These are phyloP conservation scores for Balanococcus diminutus DNA, from an alignment of 2,888 invertebrate genomes.

Conservation along the genomic window DNA sequence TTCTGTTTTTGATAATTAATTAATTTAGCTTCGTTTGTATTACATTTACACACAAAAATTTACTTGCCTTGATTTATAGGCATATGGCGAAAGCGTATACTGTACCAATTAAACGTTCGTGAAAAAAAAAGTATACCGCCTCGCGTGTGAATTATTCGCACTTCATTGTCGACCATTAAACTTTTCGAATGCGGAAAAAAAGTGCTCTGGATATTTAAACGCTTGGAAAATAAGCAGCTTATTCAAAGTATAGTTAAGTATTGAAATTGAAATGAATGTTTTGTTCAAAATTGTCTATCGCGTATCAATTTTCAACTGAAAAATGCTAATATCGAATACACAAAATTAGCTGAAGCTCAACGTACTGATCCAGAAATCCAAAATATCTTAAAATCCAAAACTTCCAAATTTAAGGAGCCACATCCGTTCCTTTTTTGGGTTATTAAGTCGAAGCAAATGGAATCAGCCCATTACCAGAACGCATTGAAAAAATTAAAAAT, in stretches of 20 bases:
- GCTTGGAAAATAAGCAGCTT: neutral
- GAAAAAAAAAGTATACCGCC: neutral
- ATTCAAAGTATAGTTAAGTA: neutral
- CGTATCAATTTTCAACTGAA: too few relatives aligned
- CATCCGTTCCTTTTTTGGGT: too few relatives aligned
- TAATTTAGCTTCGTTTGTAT: slow-evolving; percentile 46
- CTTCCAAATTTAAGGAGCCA: too few relatives aligned
- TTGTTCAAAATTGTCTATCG: too few relatives aligned
- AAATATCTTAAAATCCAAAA: too few relatives aligned
- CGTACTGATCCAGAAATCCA: too few relatives aligned
- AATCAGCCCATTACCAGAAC: too few relatives aligned
- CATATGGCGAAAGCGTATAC: slow-evolving; percentile 3
- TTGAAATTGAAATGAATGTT: neutral
- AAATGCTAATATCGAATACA: too few relatives aligned
- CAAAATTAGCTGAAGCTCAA: too few relatives aligned
- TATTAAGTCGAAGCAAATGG: too few relatives aligned
- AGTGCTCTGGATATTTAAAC: neutral
- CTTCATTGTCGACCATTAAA: neutral
- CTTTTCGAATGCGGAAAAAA: neutral
- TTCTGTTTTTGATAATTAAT: slow-evolving; percentile 55
- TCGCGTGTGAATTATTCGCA: slow-evolving; percentile 23
- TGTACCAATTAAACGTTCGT: neutral
- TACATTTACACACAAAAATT: slow-evolving; percentile 26
- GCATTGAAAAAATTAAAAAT: too few relatives aligned
- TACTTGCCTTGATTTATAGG: slow-evolving; percentile 34